Conservation (phyloP, 2,888 invertebrate genomes). For the Hypolimnas misippus region DNA sequence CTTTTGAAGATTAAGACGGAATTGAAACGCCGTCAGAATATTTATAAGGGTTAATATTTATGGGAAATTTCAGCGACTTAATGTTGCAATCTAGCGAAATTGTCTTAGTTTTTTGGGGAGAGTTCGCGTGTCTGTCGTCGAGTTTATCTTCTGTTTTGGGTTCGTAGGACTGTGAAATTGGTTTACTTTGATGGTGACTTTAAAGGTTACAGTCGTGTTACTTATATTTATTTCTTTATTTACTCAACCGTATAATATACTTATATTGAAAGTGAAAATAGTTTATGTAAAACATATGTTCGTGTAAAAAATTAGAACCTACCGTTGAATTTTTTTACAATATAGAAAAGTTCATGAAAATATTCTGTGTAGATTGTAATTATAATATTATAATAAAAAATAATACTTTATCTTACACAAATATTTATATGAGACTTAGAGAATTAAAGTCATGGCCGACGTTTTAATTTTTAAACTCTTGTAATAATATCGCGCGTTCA, state of each 20-base stretch:
- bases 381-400: no score
- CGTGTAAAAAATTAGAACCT: no score
- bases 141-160: constrained; percentile 58
- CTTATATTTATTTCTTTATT: constrained; percentile 32
- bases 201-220: background rate
- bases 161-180: constrained; percentile 45
- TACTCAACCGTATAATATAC: background rate
- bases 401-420: no score
- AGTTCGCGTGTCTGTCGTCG: constrained; percentile 55
- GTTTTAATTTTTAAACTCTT: no score
- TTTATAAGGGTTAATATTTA: constrained; percentile 71
- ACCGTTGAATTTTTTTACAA: no score
- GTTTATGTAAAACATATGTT: background rate
- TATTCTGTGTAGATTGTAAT: no score
- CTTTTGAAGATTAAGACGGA: constrained; percentile 76
- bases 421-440: no score
- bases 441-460: no score
- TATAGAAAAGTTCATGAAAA: no score
- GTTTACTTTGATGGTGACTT: constrained; percentile 33
- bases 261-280: background rate
- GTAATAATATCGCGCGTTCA: no score
- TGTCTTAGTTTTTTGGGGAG: constrained; percentile 3
- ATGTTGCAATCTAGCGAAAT: constrained; percentile 20
- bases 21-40: constrained; percentile 70
- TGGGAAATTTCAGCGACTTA: constrained; percentile 34